Evolutionary conservation across 1,140 invertebrate species (phyloP).

Genomic region (Seison nebaliae): DNA sequence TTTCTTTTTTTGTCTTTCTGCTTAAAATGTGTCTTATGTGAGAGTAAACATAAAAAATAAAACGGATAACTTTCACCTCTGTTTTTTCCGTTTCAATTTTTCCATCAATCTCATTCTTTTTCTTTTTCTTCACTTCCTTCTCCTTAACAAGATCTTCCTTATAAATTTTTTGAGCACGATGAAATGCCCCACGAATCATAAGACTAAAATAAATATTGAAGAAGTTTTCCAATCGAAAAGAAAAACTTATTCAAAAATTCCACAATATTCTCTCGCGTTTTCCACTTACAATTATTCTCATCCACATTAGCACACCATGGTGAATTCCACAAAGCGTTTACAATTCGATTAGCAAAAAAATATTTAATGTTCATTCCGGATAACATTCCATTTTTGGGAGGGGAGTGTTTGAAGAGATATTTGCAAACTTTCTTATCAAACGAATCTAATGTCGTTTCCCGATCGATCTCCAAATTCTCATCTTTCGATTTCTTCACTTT

Average conservation of each 20-base stretch:
- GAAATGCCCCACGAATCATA: slow-evolving; percentile 71
- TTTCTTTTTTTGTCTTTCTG: slow-evolving; percentile 33
- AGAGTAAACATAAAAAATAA: too few relatives aligned
- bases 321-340: slow-evolving; percentile 65
- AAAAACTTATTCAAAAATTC: neutral
- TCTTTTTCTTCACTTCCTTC: neutral
- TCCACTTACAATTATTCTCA: slow-evolving; percentile 36
- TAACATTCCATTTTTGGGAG: slow-evolving; percentile 74
- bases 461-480: too few relatives aligned
- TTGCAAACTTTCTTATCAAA: slow-evolving; percentile 40
- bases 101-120: slow-evolving; percentile 5
- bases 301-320: slow-evolving; percentile 49
- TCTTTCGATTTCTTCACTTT: too few relatives aligned
- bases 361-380: slow-evolving; percentile 79
- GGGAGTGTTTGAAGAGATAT: slow-evolving; percentile 67
- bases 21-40: neutral
- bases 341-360: slow-evolving; percentile 67
- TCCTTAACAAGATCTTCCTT: slow-evolving; percentile 17
- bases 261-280: neutral
- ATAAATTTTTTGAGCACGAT: slow-evolving; percentile 42
- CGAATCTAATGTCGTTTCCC: neutral
- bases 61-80: neutral
- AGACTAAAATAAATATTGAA: slow-evolving; percentile 32
- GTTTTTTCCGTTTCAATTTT: neutral
- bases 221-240: neutral